A percentile compares a stretch with the other conserved stretches of the same genome.
Conservation (phyloP, 2,797 vertebrate species). For the Ctenochaetus hawaiiensis region DNA sequence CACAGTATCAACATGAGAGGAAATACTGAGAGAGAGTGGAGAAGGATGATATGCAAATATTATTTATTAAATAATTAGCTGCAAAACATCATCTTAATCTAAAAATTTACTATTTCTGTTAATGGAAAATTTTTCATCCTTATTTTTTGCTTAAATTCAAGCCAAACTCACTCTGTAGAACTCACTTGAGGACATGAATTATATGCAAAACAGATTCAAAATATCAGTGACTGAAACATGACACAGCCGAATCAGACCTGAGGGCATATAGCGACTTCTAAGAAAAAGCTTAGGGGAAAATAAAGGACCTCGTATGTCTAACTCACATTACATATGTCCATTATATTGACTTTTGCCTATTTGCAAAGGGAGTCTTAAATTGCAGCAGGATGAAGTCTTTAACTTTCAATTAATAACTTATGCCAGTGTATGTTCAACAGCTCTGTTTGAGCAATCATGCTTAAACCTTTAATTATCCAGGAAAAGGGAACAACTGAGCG, state of each 20-base stretch:
- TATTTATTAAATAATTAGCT: no score
- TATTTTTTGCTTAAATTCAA: not conserved
- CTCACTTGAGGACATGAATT: not conserved
- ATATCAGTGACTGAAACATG: not conserved
- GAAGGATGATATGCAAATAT: no score
- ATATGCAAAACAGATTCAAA: not conserved
- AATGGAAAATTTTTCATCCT: not conserved
- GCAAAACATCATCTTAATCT: no score
- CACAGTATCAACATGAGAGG: no score
- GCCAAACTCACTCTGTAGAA: not conserved
- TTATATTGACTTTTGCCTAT: conserved; percentile 29
- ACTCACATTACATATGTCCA: not conserved
- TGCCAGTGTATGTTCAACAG: not conserved
- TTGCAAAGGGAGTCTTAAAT: conserved; percentile 70
- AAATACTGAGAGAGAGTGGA: no score
- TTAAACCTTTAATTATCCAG: not conserved
- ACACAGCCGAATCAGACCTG: not conserved
- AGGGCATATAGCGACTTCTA: not conserved
- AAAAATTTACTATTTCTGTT: not conserved
- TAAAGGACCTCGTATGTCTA: not conserved
- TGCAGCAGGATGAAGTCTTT: not conserved
- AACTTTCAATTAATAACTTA: not conserved
- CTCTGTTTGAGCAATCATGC: not conserved
- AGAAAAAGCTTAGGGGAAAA: not conserved
- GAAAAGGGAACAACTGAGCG: not conserved